Conservation (phyloP, 2,113 vertebrate species). For the Cyprinus carpio region DNA sequence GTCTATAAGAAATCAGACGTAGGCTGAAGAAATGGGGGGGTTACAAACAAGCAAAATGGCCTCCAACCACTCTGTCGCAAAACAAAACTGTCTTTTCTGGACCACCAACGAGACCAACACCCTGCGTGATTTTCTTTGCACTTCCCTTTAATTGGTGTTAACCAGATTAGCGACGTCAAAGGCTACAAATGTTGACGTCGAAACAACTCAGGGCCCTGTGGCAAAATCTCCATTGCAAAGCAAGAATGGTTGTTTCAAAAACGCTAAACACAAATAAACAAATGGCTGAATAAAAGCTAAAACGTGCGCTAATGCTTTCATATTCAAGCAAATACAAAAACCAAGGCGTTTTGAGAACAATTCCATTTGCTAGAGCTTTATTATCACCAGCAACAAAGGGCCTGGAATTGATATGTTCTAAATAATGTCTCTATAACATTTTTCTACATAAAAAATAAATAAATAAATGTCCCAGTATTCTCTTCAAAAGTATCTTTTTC, state of each 20-base stretch:
- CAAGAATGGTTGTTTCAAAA: constrained; percentile 27
- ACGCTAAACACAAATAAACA: constrained; percentile 30
- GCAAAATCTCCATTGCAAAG: constrained; percentile 38
- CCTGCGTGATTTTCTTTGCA: constrained; percentile 32
- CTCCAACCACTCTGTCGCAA: constrained; percentile 62
- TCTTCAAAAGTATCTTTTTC: background rate
- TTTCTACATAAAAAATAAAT: background rate
- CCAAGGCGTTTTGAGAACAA: constrained; percentile 17
- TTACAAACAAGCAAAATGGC: constrained; percentile 59
- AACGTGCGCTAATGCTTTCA: constrained; percentile 38
- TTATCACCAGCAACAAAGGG: constrained; percentile 20
- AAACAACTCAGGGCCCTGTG: constrained; percentile 44
- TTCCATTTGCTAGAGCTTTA: constrained; percentile 18
- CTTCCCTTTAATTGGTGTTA: constrained; percentile 63
- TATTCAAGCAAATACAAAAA: constrained; percentile 33
- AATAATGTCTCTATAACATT: constrained; percentile 14
- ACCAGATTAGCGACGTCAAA: constrained; percentile 70
- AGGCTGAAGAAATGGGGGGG: constrained; percentile 61
- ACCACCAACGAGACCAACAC: constrained; percentile 71
- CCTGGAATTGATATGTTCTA: constrained; percentile 18
- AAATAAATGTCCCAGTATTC: background rate
- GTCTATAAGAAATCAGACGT: constrained; percentile 75
- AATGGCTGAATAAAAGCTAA: constrained; percentile 22
- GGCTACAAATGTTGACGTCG: constrained; percentile 36
- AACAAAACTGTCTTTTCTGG: constrained; percentile 58